Evolutionary conservation across 2,797 vertebrate genomes (phyloP).

Genomic region (Moxostoma hubbsi): DNA sequence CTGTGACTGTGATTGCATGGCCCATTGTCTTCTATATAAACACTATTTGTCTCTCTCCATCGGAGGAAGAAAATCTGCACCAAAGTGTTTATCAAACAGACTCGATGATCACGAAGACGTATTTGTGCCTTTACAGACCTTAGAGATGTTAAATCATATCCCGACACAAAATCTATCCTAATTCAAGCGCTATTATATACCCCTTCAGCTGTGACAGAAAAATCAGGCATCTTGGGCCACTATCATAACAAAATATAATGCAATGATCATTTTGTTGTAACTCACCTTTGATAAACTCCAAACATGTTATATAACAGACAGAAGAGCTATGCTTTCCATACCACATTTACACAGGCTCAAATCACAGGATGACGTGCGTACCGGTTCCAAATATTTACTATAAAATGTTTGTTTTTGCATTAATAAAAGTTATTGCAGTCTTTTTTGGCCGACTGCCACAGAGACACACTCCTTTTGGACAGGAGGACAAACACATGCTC

Average conservation of each 20-base stretch:
- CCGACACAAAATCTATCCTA: neutral
- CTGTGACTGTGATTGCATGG: constrained; percentile 45
- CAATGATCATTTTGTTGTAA: constrained; percentile 12
- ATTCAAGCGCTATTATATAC: constrained; percentile 23
- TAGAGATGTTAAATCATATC: neutral
- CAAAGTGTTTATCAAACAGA: constrained; percentile 47
- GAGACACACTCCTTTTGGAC: constrained; percentile 8
- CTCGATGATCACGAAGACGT: constrained; percentile 24
- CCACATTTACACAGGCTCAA: neutral
- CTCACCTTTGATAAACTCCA: neutral
- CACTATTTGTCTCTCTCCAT: constrained; percentile 40
- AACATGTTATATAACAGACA: constrained; percentile 2
- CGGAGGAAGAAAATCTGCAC: constrained; percentile 18
- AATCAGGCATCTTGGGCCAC: neutral
- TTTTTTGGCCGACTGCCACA: constrained; percentile 15
- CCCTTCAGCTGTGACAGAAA: constrained; percentile 2
- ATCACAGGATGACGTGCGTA: neutral
- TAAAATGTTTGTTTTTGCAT: constrained; percentile 31
- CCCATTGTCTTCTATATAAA: constrained; percentile 50
- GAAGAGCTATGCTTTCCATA: neutral
- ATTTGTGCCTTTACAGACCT: constrained; percentile 15
- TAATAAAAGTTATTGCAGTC: constrained; percentile 14
- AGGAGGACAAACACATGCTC: neutral
- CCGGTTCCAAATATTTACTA: constrained; percentile 25
- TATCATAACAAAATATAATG: constrained; percentile 39